phyloP scores from a whole-genome alignment of 2,888 invertebrate genomes.

The Pantelozetes paolii region DNA sequence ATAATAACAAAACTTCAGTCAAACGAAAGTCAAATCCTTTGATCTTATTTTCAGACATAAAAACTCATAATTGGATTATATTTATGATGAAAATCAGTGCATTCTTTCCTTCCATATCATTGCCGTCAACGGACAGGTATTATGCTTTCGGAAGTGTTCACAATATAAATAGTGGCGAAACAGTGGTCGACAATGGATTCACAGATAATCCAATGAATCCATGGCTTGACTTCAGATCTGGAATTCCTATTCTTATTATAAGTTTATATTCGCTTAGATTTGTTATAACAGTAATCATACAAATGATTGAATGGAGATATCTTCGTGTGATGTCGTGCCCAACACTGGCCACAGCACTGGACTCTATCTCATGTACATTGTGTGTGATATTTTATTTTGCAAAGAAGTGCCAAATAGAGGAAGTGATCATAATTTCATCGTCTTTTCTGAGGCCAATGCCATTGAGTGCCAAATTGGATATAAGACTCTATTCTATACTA shows the following conservation, averaged over 20 bases:
- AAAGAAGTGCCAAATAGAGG: conserved; percentile 35
- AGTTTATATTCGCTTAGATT: conserved; percentile 9
- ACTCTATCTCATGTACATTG: background rate
- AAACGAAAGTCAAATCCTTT: conserved; percentile 10
- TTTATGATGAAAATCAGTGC: conserved; percentile 25
- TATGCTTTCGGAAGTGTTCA: conserved; percentile 19
- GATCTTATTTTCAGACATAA: conserved; percentile 10
- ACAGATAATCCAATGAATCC: background rate
- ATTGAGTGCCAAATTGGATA: conserved; percentile 27
- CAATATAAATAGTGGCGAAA: background rate
- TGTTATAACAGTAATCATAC: background rate
- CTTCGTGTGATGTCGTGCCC: conserved; percentile 10
- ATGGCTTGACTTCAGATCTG: background rate
- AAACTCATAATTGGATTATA: conserved; percentile 34
- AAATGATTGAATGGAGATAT: conserved; percentile 9
- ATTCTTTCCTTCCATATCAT: conserved; percentile 17
- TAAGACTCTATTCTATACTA: conserved; percentile 8
- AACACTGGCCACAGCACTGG: background rate
- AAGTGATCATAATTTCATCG: conserved; percentile 27
- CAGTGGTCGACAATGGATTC: background rate
- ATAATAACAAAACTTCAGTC: background rate
- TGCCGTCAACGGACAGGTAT: conserved; percentile 12
- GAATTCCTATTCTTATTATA: background rate
- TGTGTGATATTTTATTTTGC: conserved; percentile 19
- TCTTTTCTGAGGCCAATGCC: conserved; percentile 29